Base-by-base conservation (phyloP, 2,113 vertebrate genomes). In the Rynchops niger region DNA sequence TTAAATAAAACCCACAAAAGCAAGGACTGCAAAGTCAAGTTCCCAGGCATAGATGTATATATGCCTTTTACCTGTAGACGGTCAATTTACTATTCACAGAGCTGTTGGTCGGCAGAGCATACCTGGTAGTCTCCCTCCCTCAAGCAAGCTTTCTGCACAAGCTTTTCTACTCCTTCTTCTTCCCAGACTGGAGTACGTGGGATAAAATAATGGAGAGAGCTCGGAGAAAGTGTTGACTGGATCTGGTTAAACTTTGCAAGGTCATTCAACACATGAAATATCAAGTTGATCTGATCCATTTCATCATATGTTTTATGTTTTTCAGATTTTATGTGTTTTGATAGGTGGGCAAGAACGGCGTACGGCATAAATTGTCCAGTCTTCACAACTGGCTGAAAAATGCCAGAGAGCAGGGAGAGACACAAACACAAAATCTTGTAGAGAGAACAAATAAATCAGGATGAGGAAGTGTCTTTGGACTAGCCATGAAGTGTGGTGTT, bases 361-460 rank as follows among this genome's bases (percentile, higher is more conserved):
- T 1, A 15, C 1, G 2, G 27, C 50, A 74, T 32, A 49, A 84
- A 69, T 76, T 55, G 14, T 53, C 59, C 40, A 29, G 34, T n/a
- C 38, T 84, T 82, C 62, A 45, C 32, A 90, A 42, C 4, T 17
- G 26, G 9, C 32, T 85, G 43, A 50, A 82, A 88, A 87, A 79
- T 13, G 6, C 27, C 43, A 56, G 53, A 53, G 16, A 86, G 34
- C 20, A 58, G 21, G 71, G 21, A 85, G 67, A 92, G 32, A 82
- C 15, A 45, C 63, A 93, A 79, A 88, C 55, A 78, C 13, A 67
- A 59, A 86, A 56, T 50, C 53, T n/a, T 71, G 50, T 53, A 90
- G 82, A 98, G 87, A 88, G 80, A 94, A 97, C 73, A 97, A 96
- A 98, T 91, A 96, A 97, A 97, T 97, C 91, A 95, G 65, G 73